Evolutionary conservation across 2,888 invertebrate genomes (phyloP).

Genomic region (Proisotoma minuta): DNA sequence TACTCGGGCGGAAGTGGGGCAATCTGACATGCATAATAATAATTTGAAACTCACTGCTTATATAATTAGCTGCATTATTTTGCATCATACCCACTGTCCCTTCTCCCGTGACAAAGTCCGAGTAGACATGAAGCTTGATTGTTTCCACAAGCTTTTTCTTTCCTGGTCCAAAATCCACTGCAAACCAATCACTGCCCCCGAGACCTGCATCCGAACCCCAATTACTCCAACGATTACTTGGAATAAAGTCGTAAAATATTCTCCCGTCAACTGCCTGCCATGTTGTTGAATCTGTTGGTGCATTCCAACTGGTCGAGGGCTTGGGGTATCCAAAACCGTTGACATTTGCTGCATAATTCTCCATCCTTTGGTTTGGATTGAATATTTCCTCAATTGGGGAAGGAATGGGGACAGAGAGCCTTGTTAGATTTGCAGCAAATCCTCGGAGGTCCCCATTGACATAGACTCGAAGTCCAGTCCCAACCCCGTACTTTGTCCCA

Average conservation of each 20-base stretch:
- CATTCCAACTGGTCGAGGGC: constrained; percentile 30
- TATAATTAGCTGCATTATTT: neutral
- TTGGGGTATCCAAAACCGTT: constrained; percentile 35
- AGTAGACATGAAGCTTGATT: constrained; percentile 34
- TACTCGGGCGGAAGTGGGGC: constrained; percentile 27
- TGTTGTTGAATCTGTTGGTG: constrained; percentile 28
- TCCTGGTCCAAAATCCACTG: constrained; percentile 38
- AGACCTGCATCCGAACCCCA: constrained; percentile 20
- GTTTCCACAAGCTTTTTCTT: constrained; percentile 17
- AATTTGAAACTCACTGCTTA: neutral
- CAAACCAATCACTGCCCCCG: constrained; percentile 25
- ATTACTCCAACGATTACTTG: constrained; percentile 43
- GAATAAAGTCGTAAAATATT: constrained; percentile 40
- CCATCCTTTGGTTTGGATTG: constrained; percentile 24
- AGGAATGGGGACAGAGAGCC: constrained; percentile 25
- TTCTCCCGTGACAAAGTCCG: constrained; percentile 28
- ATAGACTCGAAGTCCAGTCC: constrained; percentile 34
- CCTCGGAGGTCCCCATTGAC: constrained; percentile 23
- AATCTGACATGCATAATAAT: constrained; percentile 24
- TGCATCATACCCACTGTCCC: constrained; percentile 22
- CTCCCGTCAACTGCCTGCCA: constrained; percentile 43
- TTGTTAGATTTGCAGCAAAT: constrained; percentile 18
- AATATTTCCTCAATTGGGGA: constrained; percentile 13
- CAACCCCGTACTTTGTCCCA: constrained; percentile 34
- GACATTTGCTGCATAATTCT: constrained; percentile 42